Base-by-base conservation (phyloP, 1,140 invertebrate species). In the Mercenaria mercenaria region DNA sequence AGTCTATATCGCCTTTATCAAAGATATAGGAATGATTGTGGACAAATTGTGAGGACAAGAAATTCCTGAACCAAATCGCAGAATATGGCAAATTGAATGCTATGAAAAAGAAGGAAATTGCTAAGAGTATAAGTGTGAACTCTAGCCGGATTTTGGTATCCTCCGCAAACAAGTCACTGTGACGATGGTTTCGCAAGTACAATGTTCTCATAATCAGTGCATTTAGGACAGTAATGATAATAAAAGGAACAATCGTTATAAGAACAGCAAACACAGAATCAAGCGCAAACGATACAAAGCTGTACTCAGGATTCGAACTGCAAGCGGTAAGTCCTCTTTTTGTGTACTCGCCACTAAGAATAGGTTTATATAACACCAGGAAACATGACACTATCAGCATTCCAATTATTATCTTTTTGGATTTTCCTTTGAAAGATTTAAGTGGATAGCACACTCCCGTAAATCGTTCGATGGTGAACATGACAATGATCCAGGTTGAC, bases 391-490 rank as follows among this genome's bases (percentile, higher is more conserved):
- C 72, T 0, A 88, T 72, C 6, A 92, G 26, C 13, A 93, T 43
- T 10, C 50, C 52, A 20, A 67, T 10, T 50, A 94, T 90, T 37
- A 92, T 80, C 23, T 34, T 59, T 29, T 39, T 59, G 15, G 56
- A 61, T 10, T 82, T 67, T 20, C 91, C 90, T 15, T 89, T 67
- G 0, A 86, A 56, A 47, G 89, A 47, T 61, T 79, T 76, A 18
- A 93, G 61, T 0, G 93, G 93, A 69, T 92, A 90, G 61, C 93
- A 93, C 43, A 93, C 93, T 2, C 93, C 93, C 67, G 91, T 94
- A 90, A 94, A 94, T 4, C 94, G 56, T 77, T 95, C 94, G 29
- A 93, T 84, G 4, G 94, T 95, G 74, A 95, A 95, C 10, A 90
- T 83, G 18, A 94, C 94, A 29, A 95, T 81, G 34, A 94, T 67